Evolutionary conservation across 2,113 vertebrate species (phyloP).

Genomic region (Corythaixoides concolor): DNA sequence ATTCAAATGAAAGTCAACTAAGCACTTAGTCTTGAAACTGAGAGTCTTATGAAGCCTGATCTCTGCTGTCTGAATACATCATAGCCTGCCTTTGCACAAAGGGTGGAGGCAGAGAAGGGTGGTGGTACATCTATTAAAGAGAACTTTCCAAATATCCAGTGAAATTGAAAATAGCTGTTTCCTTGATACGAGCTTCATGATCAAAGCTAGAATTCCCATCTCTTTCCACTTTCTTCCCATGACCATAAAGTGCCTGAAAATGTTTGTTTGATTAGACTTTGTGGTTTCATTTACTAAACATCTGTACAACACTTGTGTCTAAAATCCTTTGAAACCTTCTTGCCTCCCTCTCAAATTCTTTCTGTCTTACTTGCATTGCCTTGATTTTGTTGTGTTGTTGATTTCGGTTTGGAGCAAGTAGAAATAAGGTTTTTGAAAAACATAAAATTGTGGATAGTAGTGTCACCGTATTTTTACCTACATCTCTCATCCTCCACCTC

Average conservation of each 20-base stretch:
- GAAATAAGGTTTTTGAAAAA: background rate
- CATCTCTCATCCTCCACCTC: background rate
- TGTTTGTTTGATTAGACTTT: conserved; percentile 52
- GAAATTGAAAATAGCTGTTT: conserved; percentile 44
- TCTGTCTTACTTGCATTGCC: background rate
- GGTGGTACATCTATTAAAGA: background rate
- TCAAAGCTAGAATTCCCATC: conserved; percentile 42
- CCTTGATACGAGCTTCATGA: conserved; percentile 12
- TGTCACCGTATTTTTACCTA: background rate
- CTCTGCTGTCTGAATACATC: background rate
- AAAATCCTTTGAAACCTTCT: conserved; percentile 39
- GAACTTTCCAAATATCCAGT: background rate
- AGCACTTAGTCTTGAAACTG: background rate
- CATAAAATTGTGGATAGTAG: background rate
- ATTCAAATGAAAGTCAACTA: background rate
- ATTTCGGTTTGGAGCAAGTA: background rate
- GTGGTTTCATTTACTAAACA: conserved; percentile 51
- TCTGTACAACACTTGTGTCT: conserved; percentile 56
- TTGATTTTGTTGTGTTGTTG: background rate
- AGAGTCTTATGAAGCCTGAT: background rate
- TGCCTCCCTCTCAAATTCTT: background rate
- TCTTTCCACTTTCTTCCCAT: conserved; percentile 48
- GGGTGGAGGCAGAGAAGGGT: background rate
- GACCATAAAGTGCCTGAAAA: conserved; percentile 31
- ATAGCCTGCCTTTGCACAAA: background rate